Evolutionary conservation across 2,113 vertebrate species (phyloP).

Genomic region (Herpailurus yagouaroundi): DNA sequence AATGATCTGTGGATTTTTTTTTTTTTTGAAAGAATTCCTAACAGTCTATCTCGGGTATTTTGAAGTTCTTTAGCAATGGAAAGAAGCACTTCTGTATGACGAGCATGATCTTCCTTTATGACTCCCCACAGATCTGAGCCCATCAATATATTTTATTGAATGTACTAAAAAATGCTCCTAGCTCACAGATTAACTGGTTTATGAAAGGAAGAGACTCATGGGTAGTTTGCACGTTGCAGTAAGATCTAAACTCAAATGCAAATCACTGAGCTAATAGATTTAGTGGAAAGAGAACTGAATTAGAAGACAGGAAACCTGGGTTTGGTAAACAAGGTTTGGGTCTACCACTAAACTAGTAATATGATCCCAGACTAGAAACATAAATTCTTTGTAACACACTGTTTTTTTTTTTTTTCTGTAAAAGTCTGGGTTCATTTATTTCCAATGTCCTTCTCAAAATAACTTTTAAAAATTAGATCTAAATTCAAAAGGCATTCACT

Average conservation of each 20-base stretch:
- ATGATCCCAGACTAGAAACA: background rate
- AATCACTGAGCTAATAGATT: constrained; percentile 2
- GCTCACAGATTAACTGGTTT: background rate
- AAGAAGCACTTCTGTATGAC: background rate
- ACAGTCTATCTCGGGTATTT: background rate
- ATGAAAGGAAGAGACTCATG: background rate
- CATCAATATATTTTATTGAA: background rate
- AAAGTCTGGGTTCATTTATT: background rate
- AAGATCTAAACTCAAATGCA: background rate
- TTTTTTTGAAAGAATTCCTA: constrained; percentile 25
- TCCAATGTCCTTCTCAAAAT: background rate
- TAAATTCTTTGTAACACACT: background rate
- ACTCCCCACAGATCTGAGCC: background rate
- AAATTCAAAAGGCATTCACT: background rate
- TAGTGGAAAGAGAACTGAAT: background rate
- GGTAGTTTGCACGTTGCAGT: background rate
- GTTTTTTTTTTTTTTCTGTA: background rate
- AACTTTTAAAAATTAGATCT: background rate
- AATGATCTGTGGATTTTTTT: background rate
- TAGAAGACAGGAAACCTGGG: background rate
- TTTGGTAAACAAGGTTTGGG: background rate
- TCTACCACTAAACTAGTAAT: background rate
- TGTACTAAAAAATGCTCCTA: background rate
- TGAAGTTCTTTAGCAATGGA: constrained; percentile 7
- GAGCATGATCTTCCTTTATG: background rate